phyloP scores from a whole-genome alignment of 2,888 invertebrate species.

The Orchestes rusci region DNA sequence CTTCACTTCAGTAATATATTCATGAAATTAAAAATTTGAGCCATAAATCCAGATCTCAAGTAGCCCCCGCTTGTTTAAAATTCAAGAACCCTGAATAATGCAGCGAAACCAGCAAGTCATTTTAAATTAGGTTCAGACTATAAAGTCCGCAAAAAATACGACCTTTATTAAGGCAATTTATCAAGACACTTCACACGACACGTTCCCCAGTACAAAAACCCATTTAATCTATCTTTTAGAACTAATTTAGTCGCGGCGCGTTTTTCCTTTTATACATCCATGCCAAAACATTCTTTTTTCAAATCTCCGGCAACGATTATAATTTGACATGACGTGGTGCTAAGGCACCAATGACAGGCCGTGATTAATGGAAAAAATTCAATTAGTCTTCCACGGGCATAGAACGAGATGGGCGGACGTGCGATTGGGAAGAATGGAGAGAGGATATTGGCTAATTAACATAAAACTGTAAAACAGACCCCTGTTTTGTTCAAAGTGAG shows the following conservation, averaged over 20 bases:
- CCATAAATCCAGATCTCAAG: too few relatives aligned
- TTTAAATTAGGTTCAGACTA: conserved; percentile 14
- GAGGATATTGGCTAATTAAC: conserved; percentile 24
- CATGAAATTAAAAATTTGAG: too few relatives aligned
- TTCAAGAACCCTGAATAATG: conserved; percentile 10
- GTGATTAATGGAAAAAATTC: conserved; percentile 36
- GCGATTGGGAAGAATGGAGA: conserved; percentile 11
- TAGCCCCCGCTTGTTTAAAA: too few relatives aligned
- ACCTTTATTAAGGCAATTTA: conserved; percentile 21
- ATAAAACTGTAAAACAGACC: conserved; percentile 22
- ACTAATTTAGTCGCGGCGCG: conserved; percentile 24
- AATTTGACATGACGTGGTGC: conserved; percentile 26
- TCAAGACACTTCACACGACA: conserved; percentile 22
- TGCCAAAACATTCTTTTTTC: conserved; percentile 16
- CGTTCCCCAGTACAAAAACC: conserved; percentile 22
- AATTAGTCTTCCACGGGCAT: conserved; percentile 29
- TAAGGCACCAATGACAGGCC: conserved; percentile 30
- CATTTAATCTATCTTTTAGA: conserved; percentile 25
- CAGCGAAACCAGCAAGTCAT: conserved; percentile 11
- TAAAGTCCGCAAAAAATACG: conserved; percentile 15
- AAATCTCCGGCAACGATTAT: conserved; percentile 19
- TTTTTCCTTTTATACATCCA: conserved; percentile 14
- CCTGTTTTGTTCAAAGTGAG: conserved; percentile 18
- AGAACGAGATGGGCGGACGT: conserved; percentile 9
- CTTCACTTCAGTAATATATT: too few relatives aligned